Conservation (phyloP, 2,888 invertebrate genomes). For the Cataglyphis albicans region DNA sequence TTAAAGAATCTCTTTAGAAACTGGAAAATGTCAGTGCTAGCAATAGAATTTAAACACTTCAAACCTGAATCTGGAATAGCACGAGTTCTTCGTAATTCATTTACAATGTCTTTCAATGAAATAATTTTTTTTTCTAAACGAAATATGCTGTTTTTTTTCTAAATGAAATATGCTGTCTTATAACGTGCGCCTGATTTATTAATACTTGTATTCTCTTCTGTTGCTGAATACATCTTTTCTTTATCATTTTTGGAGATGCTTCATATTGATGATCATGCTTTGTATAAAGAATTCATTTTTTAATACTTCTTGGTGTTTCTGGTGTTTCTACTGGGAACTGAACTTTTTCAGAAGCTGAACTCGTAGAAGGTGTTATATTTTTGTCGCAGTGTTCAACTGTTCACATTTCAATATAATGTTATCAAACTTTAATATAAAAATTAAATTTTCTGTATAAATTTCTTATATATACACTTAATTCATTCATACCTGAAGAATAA, state of each 20-base stretch:
- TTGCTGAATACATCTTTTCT: background rate
- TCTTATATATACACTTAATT: too few species aligned
- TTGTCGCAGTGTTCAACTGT: background rate
- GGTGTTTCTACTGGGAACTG: background rate
- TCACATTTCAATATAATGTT: too few species aligned
- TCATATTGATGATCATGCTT: background rate
- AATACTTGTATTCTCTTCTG: background rate
- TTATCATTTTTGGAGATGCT: background rate
- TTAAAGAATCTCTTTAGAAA: background rate
- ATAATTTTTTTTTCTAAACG: background rate
- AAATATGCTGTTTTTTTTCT: background rate
- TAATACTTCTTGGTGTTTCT: background rate
- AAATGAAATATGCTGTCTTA: background rate
- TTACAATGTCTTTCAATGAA: background rate
- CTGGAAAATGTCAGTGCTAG: background rate
- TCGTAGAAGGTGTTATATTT: background rate
- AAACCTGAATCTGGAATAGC: background rate
- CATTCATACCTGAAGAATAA: too few species aligned
- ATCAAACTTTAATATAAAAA: too few species aligned
- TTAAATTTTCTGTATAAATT: too few species aligned
- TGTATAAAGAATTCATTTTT: background rate
- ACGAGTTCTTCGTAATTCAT: background rate
- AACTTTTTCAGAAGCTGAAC: background rate
- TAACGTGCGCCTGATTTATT: background rate
- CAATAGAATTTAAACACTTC: background rate